Base-by-base conservation (phyloP, 2,888 invertebrate genomes). In the Dinocampus coccinellae region DNA sequence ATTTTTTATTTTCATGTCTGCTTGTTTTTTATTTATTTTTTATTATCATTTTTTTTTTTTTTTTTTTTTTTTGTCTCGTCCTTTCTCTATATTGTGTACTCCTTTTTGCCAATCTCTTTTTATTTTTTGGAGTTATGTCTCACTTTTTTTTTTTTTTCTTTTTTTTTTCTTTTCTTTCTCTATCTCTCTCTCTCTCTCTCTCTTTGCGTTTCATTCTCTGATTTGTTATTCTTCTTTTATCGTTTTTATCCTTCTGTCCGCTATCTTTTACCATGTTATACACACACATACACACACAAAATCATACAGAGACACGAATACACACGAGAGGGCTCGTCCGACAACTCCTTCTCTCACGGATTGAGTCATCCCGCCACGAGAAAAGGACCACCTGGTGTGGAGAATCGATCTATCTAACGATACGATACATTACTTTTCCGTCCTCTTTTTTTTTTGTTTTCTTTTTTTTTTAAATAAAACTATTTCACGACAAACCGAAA, bases 311-410 rank as follows among this genome's bases (percentile, higher is more conserved):
- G n/a, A n/a, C n/a, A n/a, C n/a, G n/a, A n/a, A n/a, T n/a, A 55
- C 66, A 55, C 62, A 36, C 60, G 53, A 72, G 73, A 67, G 73
- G 77, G 77, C 81, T 73, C 74, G 84, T 81, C 82, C 79, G 76
- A 81, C 82, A 81, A 82, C 83, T 84, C 82, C 83, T 82, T 82
- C 83, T 84, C 83, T 80, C 83, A n/a, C n/a, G n/a, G 85, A 86
- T 85, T 85, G 85, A 86, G 85, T 85, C 84, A 85, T 86, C n/a
- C 85, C 83, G 77, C 76, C 81, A 81, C 80, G 80, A 79, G 78
- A n/a, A n/a, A 80, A 80, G 84, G 85, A 85, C 85, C 86, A 85
- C 86, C 85, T 85, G 86, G 83, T 75, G 81, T 81, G 84, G 78
- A 83, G 80, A 82, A 79, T 75, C 81, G 79, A 84, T 83, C 79